Conservation (phyloP, 1,140 invertebrate genomes). For the Eumaeus atala region DNA sequence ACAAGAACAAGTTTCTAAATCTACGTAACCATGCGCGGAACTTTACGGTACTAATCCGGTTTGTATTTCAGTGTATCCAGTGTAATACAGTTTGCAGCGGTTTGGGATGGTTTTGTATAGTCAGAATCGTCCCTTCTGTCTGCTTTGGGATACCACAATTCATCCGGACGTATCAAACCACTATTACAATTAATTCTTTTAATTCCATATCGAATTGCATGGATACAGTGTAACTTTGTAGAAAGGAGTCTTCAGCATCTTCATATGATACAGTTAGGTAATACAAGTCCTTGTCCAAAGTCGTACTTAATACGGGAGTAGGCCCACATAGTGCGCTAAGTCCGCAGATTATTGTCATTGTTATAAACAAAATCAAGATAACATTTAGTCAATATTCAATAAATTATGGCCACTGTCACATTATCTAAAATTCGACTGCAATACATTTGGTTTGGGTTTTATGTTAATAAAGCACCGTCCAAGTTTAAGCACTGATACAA, state of each 20-base stretch:
- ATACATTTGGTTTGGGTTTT: constrained; percentile 20
- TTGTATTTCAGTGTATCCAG: constrained; percentile 46
- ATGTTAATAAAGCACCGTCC: not conserved
- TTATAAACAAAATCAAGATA: too few relatives aligned
- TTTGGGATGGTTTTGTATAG: constrained; percentile 36
- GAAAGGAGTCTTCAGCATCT: too few relatives aligned
- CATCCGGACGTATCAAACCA: not conserved
- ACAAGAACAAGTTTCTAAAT: constrained; percentile 64
- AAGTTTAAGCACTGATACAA: too few relatives aligned
- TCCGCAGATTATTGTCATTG: too few relatives aligned
- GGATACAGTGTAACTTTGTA: too few relatives aligned
- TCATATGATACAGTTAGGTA: too few relatives aligned
- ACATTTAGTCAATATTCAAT: not conserved
- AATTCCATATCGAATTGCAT: too few relatives aligned
- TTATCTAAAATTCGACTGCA: constrained; percentile 26
- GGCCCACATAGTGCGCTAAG: too few relatives aligned
- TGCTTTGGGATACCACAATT: constrained; percentile 9
- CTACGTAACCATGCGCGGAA: constrained; percentile 62
- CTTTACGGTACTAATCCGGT: constrained; percentile 59
- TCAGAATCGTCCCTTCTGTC: constrained; percentile 22
- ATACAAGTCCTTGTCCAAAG: too few relatives aligned
- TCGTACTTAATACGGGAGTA: too few relatives aligned
- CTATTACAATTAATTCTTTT: too few relatives aligned
- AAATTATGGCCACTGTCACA: constrained; percentile 25
- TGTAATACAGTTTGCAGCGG: constrained; percentile 52